Evolutionary conservation across 1,140 invertebrate genomes (phyloP), one percentile per base, ranked within the genome.

Genomic region (Neoseiulus cucumeris): DNA sequence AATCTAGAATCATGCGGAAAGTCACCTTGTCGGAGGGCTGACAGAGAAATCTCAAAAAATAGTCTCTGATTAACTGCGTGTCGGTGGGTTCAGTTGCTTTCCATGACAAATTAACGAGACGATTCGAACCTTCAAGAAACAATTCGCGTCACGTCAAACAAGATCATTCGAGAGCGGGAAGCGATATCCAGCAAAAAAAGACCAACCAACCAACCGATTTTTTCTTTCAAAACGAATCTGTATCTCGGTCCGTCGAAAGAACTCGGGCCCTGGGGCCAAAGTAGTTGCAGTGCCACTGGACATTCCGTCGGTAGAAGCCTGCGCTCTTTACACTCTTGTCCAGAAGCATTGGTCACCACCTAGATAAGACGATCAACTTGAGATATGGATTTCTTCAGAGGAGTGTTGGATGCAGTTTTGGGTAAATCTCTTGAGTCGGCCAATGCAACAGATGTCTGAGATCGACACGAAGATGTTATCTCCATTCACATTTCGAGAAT

Each of bases 311-410:
- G 80, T 45, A 86, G 87, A 18, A 97, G 80, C 71, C 91, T 79
- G 67, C 91, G 78, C 77, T 95, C 92, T 74, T 95, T 94, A 74
- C 90, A 94, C 74, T 92, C 87, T 71, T 87, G 84, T 17, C 86
- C 85, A 66, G 84, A 80, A 71, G 84, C 84, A 75, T 87, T 85
- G 66, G 51, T 59, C 14, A 59, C 51, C 17, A 59, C 51, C 51
- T 59, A 20, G 2, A 25, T 2, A 25, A 4, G 33, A 9, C 4
- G 9, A 39, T 39, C 33, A 39, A 4, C 9, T 39, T 39, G 33
- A 6, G 4, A 39, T 4, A 39, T 4, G 4, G 33, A 39, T 39
- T 39, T n/a, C n/a, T n/a, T n/a, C n/a, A n/a, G n/a, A n/a, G n/a
- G n/a, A n/a, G n/a, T n/a, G n/a, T n/a, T n/a, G n/a, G n/a, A n/a